Conservation (phyloP, 2,113 vertebrate genomes). For the Lontra canadensis region DNA sequence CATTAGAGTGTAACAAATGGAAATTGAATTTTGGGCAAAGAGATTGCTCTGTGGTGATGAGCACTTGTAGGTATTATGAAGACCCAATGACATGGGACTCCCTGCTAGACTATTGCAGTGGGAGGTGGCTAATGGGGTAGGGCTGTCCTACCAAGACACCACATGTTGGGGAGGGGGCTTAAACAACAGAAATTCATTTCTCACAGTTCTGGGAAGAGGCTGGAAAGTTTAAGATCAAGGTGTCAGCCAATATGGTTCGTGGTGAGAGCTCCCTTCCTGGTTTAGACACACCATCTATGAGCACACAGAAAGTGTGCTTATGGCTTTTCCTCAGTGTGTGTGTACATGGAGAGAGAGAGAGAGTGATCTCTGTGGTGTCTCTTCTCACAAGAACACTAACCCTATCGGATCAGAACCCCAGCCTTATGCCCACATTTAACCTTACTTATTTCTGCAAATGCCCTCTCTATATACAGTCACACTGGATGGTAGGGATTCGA, state of each 20-base stretch:
- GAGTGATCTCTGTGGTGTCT: background rate
- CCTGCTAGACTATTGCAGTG: background rate
- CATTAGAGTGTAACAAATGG: background rate
- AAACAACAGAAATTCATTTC: background rate
- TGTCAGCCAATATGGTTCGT: background rate
- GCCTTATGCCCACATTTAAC: background rate
- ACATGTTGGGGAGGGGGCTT: background rate
- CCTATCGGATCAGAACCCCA: background rate
- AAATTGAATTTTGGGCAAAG: background rate
- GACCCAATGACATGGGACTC: background rate
- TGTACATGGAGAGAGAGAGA: background rate
- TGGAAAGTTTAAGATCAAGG: background rate
- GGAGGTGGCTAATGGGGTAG: background rate
- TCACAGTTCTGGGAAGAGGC: background rate
- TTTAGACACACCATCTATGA: background rate
- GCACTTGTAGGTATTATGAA: background rate
- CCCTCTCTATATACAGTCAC: background rate
- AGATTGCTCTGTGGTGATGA: background rate
- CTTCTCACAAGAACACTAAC: background rate
- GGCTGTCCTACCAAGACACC: background rate
- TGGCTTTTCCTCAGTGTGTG: background rate
- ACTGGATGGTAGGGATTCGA: background rate
- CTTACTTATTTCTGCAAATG: background rate
- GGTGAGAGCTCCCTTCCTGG: background rate
- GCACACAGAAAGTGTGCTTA: background rate